Conservation (phyloP, 2,113 vertebrate genomes). For the Leptobrachium ailaonicum region DNA sequence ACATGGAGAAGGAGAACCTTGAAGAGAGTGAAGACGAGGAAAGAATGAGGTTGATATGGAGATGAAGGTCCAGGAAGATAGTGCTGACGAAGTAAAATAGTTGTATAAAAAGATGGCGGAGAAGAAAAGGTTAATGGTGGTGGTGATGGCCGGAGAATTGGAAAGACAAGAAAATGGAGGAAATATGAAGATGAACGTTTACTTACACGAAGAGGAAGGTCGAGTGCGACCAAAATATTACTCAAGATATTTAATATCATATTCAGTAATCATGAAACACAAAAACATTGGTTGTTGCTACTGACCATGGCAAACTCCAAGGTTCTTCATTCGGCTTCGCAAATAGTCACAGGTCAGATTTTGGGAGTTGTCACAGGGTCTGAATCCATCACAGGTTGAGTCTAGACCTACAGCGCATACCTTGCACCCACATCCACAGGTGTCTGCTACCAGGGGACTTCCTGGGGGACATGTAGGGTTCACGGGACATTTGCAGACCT, state of each 20-base stretch:
- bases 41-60: too few species aligned
- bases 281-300: neutral
- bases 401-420: constrained; percentile 11
- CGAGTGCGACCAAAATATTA: too few species aligned
- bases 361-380: constrained; percentile 9
- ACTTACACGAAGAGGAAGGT: too few species aligned
- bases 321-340: neutral
- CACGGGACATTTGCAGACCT: constrained; percentile 6
- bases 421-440: constrained; percentile 25
- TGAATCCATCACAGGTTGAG: constrained; percentile 27
- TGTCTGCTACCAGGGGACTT: neutral
- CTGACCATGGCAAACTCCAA: constrained; percentile 32
- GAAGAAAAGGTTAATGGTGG: neutral
- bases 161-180: neutral
- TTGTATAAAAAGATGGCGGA: neutral
- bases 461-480: neutral
- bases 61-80: neutral
- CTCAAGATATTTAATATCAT: too few species aligned
- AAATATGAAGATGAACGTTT: neutral
- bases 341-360: constrained; percentile 26
- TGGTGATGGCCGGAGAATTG: neutral
- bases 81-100: neutral
- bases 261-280: too few species aligned
- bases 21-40: too few species aligned
- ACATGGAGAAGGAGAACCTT: too few species aligned